Conservation (phyloP, 2,113 vertebrate species). For the Atractosteus spatula region DNA sequence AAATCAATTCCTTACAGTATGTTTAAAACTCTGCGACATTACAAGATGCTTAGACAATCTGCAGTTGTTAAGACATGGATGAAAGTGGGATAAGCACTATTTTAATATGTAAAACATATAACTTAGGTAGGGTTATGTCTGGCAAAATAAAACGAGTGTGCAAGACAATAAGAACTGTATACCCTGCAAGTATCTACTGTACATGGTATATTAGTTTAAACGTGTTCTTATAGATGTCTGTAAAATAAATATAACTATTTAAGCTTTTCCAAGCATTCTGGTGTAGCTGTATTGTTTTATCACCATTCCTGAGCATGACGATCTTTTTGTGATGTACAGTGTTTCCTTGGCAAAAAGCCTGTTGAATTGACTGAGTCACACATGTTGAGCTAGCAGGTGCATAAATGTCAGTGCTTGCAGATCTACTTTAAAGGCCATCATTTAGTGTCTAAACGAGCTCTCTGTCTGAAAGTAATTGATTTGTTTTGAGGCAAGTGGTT, state of each 20-base stretch:
- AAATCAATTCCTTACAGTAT: neutral
- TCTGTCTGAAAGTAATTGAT: neutral
- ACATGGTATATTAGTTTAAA: neutral
- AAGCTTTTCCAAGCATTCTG: neutral
- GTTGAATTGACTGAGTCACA: neutral
- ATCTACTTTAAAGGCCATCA: neutral
- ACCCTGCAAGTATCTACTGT: neutral
- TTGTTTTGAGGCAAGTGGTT: neutral
- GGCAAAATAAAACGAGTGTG: neutral
- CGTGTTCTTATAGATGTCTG: neutral
- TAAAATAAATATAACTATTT: neutral
- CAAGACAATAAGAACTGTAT: neutral
- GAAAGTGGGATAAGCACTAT: neutral
- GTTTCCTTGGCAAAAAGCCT: neutral
- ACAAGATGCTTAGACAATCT: neutral
- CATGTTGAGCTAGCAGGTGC: neutral
- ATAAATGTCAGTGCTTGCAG: neutral
- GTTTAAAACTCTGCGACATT: neutral
- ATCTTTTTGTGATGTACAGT: neutral
- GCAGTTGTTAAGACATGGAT: neutral
- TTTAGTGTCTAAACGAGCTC: neutral
- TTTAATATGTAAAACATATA: neutral
- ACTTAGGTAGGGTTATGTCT: neutral
- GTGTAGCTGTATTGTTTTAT: neutral
- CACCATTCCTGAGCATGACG: neutral